Base-by-base conservation (phyloP, 1,140 invertebrate species). In the Colletes gigas region DNA sequence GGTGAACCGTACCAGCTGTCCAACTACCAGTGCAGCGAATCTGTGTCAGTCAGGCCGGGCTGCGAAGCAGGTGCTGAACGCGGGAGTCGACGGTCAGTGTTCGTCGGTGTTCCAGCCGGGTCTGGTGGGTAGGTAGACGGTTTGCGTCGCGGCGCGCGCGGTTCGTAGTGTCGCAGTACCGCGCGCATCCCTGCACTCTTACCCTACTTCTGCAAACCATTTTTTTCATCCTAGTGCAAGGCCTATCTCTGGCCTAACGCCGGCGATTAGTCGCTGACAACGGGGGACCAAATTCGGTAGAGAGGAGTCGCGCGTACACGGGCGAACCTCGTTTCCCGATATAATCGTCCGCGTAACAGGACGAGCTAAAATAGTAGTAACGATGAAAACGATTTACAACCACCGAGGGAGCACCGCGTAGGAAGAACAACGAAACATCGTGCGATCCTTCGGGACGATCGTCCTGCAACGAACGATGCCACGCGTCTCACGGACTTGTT, bases 31-130 rank as follows among this genome's bases (percentile, higher is more conserved):
- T 63, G 60, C 74, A 60, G 81, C 69, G 77, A 88, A 89, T 89
- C 88, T 89, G 80, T 89, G 88, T 89, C 88, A 89, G 63, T 89
- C 88, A 89, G 63, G 70, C 84, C 75, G 84, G 88, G 88, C 44
- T 78, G 57, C 66, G 59, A 77, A 81, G 74, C 70, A 78, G 80
- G 54, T 15, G 54, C 14, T n/a, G 12, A 62, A 21, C 60, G 12
- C 30, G 60, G n/a, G n/a, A 62, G 60, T 66, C 68, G 55, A 47
- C 77, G 63, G 63, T 69, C 88, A 89, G 88, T 89, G 76, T 79
- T 78, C 82, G 78, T 71, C 82, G 85, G 87, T 82, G 86, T 80
- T 87, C 74, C 55, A 41, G 30, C 39, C 60, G 30, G 60, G 60
- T 41, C 14, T 17, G 30, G 60, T 68, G 78, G 74, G n/a, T 78